Evolutionary conservation across 1,140 invertebrate species (phyloP), one percentile per base, ranked within the genome.

Genomic region (Eupristina koningsbergeri): DNA sequence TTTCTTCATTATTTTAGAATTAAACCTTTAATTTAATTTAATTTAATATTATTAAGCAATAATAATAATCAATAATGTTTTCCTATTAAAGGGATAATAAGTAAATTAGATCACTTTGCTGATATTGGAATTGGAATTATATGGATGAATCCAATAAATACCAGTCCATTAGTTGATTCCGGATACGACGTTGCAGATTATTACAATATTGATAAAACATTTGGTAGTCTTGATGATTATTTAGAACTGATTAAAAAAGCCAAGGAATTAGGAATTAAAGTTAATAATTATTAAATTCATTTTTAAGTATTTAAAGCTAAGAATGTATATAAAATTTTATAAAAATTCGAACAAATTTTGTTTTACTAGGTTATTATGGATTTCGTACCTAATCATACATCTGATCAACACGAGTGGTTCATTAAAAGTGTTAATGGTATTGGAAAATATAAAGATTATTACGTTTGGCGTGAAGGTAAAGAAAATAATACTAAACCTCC

Each of bases 361-460:
- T 29, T 34, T 50, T 74, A 17, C 5, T 31, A 74, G 73, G 73
- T 47, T 17, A 31, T 50, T 34, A 34, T 74, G 15, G 41, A 50
- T 19, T 74, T 50, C 13, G 80, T 80, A 36, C 64, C 64, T 31
- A 80, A 80, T 75, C 71, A 81, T 91, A 94, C 87, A 8, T 95
- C 95, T 63, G 93, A 94, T 81, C 89, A 95, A 77, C 94, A 95
- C 71, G 90, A 93, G 50, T 97, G 96, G 94, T 97, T 97, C 87
- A 81, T 91, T 45, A 93, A 95, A 80, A 96, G 95, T 13, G 89
- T 93, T 0, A 26, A 87, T 45, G 91, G 91, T 19, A 93, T 95
- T 63, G 92, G 94, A 36, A 93, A 92, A 0, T 96, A 94, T 84
- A 93, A 94, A 34, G 94, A 96, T 84, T 96, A 94, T 89, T 97